A percentile compares a stretch with the other conserved stretches of the same genome.
Conservation (phyloP, 2,797 vertebrate genomes). For the Phoebastria nigripes region DNA sequence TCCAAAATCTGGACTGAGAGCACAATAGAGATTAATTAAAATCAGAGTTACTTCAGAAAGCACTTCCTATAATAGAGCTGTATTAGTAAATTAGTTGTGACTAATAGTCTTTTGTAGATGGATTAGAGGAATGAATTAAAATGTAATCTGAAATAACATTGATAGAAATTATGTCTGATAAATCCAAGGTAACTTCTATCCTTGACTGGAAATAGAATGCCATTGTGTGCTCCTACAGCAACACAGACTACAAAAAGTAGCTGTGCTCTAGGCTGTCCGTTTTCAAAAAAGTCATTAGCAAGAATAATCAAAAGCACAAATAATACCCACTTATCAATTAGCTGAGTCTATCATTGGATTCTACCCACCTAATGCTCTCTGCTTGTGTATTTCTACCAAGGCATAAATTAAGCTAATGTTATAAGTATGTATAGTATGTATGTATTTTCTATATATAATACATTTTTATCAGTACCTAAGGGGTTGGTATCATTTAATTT, state of each 20-base stretch:
- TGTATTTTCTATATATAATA: not conserved
- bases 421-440: not conserved
- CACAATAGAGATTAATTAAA: slow-evolving; percentile 75
- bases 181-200: slow-evolving; percentile 55
- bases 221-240: not conserved
- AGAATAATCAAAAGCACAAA: slow-evolving; percentile 24
- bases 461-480: not conserved
- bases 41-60: slow-evolving; percentile 75
- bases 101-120: slow-evolving; percentile 73
- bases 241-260: not conserved
- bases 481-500: not conserved
- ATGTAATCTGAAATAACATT: slow-evolving; percentile 70
- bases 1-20: slow-evolving; percentile 46
- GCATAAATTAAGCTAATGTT: not conserved
- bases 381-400: not conserved
- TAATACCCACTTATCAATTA: not conserved
- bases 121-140: slow-evolving; percentile 76
- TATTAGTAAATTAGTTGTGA: slow-evolving; percentile 77
- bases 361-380: not conserved
- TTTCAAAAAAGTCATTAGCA: slow-evolving; percentile 24
- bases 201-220: slow-evolving; percentile 10
- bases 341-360: not conserved
- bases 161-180: slow-evolving; percentile 63
- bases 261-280: not conserved
- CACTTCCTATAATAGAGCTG: slow-evolving; percentile 65